Base-by-base conservation (phyloP, 92 coral and sea anemone genomes). In the Bergia puertoricense region DNA sequence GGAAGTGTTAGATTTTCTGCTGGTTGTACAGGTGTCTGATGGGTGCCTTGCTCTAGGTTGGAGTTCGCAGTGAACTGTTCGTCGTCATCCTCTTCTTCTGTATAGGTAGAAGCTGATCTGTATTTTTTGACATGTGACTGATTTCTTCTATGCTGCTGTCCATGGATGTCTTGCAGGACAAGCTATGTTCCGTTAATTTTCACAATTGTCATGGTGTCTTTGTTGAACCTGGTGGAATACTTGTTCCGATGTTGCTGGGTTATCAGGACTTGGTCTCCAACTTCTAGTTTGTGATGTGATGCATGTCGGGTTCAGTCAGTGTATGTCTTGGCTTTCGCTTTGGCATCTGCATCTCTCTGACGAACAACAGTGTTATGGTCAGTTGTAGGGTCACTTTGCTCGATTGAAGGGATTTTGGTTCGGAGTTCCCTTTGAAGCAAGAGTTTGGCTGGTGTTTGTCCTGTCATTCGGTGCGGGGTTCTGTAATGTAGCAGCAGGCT, bases 381-480 rank as follows among this genome's bases (percentile, higher is more conserved):
- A 15, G 2, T 46, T 38, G 30, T 11, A n/a, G 11, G 50, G 14
- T 46, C 16, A 20, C 39, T 42, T 46, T 37, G 43, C 79, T 85
- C 51, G 36, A 85, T 77, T 75, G 76, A 77, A 18, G 85, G 88
- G 15, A 91, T 18, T 43, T 91, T 92, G 62, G 91, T 90, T 79
- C 87, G 80, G 23, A 90, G 65, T 79, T 90, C 91, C 23, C 90
- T 42, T 68, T 85, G 88, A 41, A 89, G 54, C 38, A 92, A 74
- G 6, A 79, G 79, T 46, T 89, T 72, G 5, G 90, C 88, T 69
- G 90, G 87, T 30, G 92, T 79, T 74, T 85, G 81, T 42, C 76
- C 83, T 2, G 92, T 92, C 51, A 80, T 92, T 39, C 82, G 88
- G 77, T 91, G 92, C 4, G 86, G 89, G 9, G 88, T 89, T 22